These are phyloP conservation scores for Nothocercus nigrocapillus DNA, from an alignment of 2,113 vertebrate species.

Conservation along the genomic window DNA sequence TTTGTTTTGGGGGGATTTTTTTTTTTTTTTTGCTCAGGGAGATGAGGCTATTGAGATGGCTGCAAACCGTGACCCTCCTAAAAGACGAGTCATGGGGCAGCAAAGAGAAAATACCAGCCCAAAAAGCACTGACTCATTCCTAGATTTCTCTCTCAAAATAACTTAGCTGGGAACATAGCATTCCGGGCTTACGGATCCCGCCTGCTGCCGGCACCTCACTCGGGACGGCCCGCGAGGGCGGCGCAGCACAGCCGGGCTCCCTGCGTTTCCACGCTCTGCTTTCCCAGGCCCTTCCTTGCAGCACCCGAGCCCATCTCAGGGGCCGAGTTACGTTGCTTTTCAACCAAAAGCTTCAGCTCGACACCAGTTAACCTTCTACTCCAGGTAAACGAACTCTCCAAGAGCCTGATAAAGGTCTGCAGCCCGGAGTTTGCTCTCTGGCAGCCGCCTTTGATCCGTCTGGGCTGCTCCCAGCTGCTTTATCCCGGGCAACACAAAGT, in stretches of 20 bases:
- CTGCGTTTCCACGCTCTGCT: background rate
- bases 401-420: background rate
- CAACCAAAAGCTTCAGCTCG: background rate
- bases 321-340: background rate
- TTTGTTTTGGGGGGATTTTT: no score
- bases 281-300: background rate
- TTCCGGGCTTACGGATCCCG: background rate
- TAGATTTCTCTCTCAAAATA: background rate
- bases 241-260: accelerated
- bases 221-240: background rate
- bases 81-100: background rate
- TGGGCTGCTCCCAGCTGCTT: background rate
- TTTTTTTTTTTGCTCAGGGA: background rate
- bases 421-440: background rate
- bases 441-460: background rate
- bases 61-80: background rate
- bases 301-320: background rate
- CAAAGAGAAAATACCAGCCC: background rate
- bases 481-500: background rate
- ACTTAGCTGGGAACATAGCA: background rate
- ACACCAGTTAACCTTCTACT: background rate
- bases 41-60: background rate
- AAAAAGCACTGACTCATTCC: background rate
- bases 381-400: background rate
- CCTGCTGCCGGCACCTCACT: background rate